Percentiles rank a stretch among this genome's conserved stretches.
Evolutionary conservation across 2,888 invertebrate genomes (phyloP).

Genomic region (Mythimna impura): DNA sequence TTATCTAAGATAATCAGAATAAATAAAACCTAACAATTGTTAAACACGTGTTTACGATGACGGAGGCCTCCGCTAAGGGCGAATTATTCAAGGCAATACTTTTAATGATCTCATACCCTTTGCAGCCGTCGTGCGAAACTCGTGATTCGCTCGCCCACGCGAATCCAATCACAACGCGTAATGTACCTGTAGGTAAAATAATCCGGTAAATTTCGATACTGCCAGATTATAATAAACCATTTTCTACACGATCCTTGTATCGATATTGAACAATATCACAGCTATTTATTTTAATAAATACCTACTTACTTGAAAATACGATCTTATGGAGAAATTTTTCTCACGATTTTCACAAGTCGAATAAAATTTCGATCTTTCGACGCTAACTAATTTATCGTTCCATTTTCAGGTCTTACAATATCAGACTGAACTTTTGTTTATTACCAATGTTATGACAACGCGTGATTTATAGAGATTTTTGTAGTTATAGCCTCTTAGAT

Average conservation of each 20-base stretch:
- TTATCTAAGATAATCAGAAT: constrained; percentile 6
- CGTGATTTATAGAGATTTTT: not conserved
- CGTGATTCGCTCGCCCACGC: constrained; percentile 40
- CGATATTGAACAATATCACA: constrained; percentile 37
- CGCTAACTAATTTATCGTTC: constrained; percentile 30
- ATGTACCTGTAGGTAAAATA: constrained; percentile 16
- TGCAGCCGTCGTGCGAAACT: constrained; percentile 13
- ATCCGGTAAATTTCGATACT: constrained; percentile 44
- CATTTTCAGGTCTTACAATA: constrained; percentile 8
- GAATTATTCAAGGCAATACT: constrained; percentile 43
- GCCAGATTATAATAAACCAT: constrained; percentile 37
- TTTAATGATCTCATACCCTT: constrained; percentile 55
- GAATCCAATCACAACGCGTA: constrained; percentile 37
- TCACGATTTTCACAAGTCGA: constrained; percentile 8
- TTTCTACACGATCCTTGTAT: constrained; percentile 28
- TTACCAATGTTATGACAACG: not conserved
- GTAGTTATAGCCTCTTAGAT: not conserved
- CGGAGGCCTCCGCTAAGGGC: constrained; percentile 6
- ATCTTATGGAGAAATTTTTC: not conserved
- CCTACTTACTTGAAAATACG: not conserved
- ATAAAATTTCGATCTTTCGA: constrained; percentile 19
- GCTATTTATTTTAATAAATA: constrained; percentile 42
- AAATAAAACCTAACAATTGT: constrained; percentile 11
- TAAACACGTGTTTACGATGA: constrained; percentile 33
- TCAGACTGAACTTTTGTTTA: constrained; percentile 15